These are phyloP conservation scores for Sminthopsis crassicaudata DNA, from an alignment of 2,113 vertebrate species.

Conservation along the genomic window DNA sequence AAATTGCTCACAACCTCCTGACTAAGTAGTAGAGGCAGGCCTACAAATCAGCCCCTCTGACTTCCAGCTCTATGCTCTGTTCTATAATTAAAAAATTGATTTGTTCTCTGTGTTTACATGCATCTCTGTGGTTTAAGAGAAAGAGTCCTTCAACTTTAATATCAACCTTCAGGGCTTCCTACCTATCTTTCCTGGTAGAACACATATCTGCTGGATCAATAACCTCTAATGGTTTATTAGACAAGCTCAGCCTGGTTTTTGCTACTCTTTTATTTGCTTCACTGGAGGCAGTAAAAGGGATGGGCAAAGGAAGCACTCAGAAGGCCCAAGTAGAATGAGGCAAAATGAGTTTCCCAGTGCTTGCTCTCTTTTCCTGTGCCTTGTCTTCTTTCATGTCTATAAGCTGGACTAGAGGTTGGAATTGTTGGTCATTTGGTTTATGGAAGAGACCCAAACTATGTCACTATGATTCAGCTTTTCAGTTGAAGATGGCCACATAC, in stretches of 20 bases:
- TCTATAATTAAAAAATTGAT: not conserved
- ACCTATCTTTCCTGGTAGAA: not conserved
- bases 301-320: not conserved
- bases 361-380: not conserved
- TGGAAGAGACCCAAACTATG: not conserved
- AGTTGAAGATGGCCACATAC: not conserved
- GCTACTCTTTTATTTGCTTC: no score
- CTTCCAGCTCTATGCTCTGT: not conserved
- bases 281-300: not conserved
- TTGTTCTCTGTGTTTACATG: not conserved
- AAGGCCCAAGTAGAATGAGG: not conserved
- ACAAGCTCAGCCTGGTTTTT: not conserved
- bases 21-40: no score
- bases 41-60: not conserved
- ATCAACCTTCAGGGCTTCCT: not conserved
- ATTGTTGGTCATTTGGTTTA: conserved; percentile 23
- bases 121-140: not conserved
- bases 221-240: not conserved
- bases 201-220: not conserved
- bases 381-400: not conserved
- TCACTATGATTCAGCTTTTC: conserved; percentile 35
- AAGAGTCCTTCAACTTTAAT: not conserved
- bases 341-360: not conserved
- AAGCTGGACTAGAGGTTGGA: not conserved
- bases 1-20: no score